Conservation (phyloP, 2,888 invertebrate genomes). For the Pachymerium ferrugineum region DNA sequence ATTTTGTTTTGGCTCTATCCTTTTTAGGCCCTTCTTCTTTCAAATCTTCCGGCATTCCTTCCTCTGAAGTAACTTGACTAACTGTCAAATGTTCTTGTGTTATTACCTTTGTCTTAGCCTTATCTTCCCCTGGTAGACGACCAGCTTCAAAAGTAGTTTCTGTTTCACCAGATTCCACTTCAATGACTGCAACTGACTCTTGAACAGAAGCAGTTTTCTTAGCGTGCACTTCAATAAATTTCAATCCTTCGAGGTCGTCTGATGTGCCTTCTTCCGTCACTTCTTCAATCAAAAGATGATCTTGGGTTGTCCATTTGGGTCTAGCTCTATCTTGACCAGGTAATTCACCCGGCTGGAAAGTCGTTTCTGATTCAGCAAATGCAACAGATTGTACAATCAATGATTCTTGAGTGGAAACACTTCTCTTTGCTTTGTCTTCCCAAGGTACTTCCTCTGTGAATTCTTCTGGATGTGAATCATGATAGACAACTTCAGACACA, state of each 20-base stretch:
- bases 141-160: slow-evolving; percentile 17
- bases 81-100: slow-evolving; percentile 36
- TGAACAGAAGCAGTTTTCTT: slow-evolving; percentile 30
- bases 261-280: slow-evolving; percentile 32
- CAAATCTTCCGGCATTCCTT: slow-evolving; percentile 23
- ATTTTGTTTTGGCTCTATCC: slow-evolving; percentile 30
- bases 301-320: slow-evolving; percentile 30
- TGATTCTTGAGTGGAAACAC: slow-evolving; percentile 38
- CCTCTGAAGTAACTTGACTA: slow-evolving; percentile 28
- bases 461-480: neutral
- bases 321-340: slow-evolving; percentile 35
- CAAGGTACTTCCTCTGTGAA: slow-evolving; percentile 33
- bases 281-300: slow-evolving; percentile 39
- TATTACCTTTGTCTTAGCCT: slow-evolving; percentile 27
- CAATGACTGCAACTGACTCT: slow-evolving; percentile 31
- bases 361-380: slow-evolving; percentile 22
- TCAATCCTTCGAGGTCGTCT: slow-evolving; percentile 29
- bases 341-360: slow-evolving; percentile 23
- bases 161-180: slow-evolving; percentile 29
- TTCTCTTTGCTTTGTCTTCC: slow-evolving; percentile 38
- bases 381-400: slow-evolving; percentile 45
- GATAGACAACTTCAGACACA: slow-evolving; percentile 32
- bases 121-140: slow-evolving; percentile 27
- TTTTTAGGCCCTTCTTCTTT: slow-evolving; percentile 32
- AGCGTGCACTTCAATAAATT: slow-evolving; percentile 22